These are phyloP conservation scores for Periplaneta americana DNA, from an alignment of 1,140 invertebrate species.

Conservation along the genomic window DNA sequence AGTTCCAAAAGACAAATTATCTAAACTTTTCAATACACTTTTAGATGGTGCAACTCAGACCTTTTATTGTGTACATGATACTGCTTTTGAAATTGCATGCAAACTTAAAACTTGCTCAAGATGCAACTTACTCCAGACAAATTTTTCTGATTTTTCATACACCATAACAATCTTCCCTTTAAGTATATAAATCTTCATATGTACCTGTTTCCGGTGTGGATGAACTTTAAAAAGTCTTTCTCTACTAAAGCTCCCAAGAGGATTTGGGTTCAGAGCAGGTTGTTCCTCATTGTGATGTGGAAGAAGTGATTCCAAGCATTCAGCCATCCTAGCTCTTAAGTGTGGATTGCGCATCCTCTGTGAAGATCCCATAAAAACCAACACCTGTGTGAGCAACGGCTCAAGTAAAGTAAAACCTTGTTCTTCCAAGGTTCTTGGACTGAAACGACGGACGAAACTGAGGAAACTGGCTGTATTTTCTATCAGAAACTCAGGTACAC, in stretches of 20 bases:
- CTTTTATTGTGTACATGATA: too few relatives aligned
- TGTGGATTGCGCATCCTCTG: conserved; percentile 87
- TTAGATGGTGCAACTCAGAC: too few relatives aligned
- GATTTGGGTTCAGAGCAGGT: conserved; percentile 43
- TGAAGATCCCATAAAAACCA: conserved; percentile 61
- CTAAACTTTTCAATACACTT: too few relatives aligned
- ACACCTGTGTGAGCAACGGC: conserved; percentile 64
- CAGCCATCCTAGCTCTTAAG: conserved; percentile 81
- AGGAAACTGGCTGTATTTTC: conserved; percentile 82
- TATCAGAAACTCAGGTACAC: conserved; percentile 85
- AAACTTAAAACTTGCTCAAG: too few relatives aligned
- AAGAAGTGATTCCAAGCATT: conserved; percentile 78
- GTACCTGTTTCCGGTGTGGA: conserved; percentile 58
- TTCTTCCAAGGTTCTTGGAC: conserved; percentile 53
- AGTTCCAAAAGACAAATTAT: too few relatives aligned
- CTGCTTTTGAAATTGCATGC: too few relatives aligned
- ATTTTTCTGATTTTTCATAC: too few relatives aligned
- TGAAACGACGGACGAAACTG: conserved; percentile 61
- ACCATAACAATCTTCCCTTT: too few relatives aligned
- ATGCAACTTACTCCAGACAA: too few relatives aligned
- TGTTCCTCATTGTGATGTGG: conserved; percentile 56
- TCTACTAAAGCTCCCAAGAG: conserved; percentile 57
- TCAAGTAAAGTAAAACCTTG: conserved; percentile 53
- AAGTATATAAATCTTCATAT: too few relatives aligned
- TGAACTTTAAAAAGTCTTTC: conserved; percentile 74